Conservation (phyloP, 2,797 vertebrate species). For the Anolis apletophallus region DNA sequence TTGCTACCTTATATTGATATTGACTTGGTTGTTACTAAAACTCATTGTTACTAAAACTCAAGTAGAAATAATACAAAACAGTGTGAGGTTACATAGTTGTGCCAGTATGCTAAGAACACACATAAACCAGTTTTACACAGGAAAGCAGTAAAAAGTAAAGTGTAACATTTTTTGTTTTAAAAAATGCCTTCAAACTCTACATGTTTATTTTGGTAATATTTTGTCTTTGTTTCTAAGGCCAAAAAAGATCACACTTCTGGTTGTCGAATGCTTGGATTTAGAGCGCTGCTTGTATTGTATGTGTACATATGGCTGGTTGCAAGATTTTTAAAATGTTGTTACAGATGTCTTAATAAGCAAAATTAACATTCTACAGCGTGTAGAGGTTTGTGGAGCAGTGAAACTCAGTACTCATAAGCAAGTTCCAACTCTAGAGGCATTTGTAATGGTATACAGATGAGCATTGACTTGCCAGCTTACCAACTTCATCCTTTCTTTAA, state of each 20-base stretch:
- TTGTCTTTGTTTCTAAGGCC: no score
- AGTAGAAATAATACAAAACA: no score
- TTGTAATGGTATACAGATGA: slow-evolving; percentile 65
- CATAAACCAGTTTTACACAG: no score
- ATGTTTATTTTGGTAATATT: no score
- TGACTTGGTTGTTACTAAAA: background rate
- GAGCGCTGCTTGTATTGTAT: slow-evolving; percentile 27
- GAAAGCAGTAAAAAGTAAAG: no score
- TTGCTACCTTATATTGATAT: background rate
- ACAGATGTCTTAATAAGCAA: slow-evolving; percentile 40
- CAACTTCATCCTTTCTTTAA: slow-evolving; percentile 28
- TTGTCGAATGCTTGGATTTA: slow-evolving; percentile 42
- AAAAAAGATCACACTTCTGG: slow-evolving; percentile 6
- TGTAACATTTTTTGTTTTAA: no score
- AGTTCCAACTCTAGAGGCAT: slow-evolving; percentile 46
- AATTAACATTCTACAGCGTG: slow-evolving; percentile 38
- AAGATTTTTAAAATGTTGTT: slow-evolving; percentile 37
- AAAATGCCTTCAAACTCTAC: no score
- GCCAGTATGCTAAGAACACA: no score
- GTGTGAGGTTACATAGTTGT: no score
- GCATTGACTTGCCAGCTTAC: slow-evolving; percentile 33
- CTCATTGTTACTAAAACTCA: no score
- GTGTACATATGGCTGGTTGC: slow-evolving; percentile 17
- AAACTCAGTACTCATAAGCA: slow-evolving; percentile 26
- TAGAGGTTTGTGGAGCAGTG: background rate